phyloP scores from a whole-genome alignment of 2,113 vertebrate genomes.

The Sphaerodactylus townsendi region DNA sequence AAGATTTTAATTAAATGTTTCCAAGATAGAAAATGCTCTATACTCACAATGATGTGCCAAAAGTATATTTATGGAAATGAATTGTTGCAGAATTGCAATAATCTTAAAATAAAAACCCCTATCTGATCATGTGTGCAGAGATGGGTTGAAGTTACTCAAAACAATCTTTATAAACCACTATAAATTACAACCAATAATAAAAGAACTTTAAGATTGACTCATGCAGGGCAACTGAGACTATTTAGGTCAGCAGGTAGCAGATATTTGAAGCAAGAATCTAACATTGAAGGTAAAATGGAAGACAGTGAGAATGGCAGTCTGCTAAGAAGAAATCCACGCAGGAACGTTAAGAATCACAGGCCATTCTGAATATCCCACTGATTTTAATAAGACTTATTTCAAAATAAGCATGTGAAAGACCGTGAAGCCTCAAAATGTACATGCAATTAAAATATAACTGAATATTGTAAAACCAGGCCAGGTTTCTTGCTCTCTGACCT shows the following conservation, averaged over 20 bases:
- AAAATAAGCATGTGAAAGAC: neutral
- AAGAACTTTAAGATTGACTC: neutral
- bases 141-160: constrained; percentile 11
- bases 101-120: neutral
- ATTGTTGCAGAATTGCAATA: neutral
- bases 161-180: constrained; percentile 2
- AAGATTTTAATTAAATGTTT: constrained; percentile 34
- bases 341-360: constrained; percentile 13
- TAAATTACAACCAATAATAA: constrained; percentile 7
- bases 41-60: constrained; percentile 21
- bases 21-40: constrained; percentile 23
- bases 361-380: neutral
- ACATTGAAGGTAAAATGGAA: constrained; percentile 21
- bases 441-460: neutral
- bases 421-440: neutral
- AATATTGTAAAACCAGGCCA: constrained; percentile 21
- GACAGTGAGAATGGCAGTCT: neutral
- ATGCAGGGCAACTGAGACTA: neutral
- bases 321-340: constrained; percentile 19
- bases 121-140: neutral
- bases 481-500: neutral
- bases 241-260: neutral
- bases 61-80: constrained; percentile 22
- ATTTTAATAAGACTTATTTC: neutral
- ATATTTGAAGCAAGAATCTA: neutral